phyloP scores from a whole-genome alignment of 2,888 invertebrate species.

The Eupithecia insigniata region DNA sequence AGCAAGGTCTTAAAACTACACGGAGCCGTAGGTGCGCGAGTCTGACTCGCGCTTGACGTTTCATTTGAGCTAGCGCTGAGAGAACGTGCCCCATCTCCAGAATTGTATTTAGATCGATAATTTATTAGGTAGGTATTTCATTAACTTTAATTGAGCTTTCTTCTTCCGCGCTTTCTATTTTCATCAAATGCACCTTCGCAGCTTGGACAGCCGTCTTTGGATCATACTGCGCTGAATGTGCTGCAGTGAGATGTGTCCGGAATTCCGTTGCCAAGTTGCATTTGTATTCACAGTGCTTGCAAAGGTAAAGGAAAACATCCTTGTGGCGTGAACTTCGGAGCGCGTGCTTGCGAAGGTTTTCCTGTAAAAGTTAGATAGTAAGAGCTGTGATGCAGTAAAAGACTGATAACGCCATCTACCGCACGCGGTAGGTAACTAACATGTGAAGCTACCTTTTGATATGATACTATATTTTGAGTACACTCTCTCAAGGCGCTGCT shows the following conservation, averaged over 20 bases:
- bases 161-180: slow-evolving; percentile 3
- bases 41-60: too few species aligned
- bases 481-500: neutral
- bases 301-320: slow-evolving; percentile 91
- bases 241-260: slow-evolving; percentile 85
- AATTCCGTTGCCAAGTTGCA: slow-evolving; percentile 88
- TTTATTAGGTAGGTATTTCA: neutral
- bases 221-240: slow-evolving; percentile 83
- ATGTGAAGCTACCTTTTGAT: neutral
- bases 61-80: too few species aligned
- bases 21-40: too few species aligned
- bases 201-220: slow-evolving; percentile 77
- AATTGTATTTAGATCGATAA: too few species aligned
- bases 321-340: slow-evolving; percentile 90
- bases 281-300: slow-evolving; percentile 85
- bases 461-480: neutral
- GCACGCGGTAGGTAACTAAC: neutral
- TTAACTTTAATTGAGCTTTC: neutral
- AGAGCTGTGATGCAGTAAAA: neutral
- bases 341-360: slow-evolving; percentile 95
- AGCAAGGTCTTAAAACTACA: too few species aligned
- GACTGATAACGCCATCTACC: slow-evolving; percentile 33
- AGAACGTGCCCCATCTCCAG: too few species aligned
- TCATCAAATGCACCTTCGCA: slow-evolving; percentile 66
- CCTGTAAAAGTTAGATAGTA: slow-evolving; percentile 76